phyloP scores from a whole-genome alignment of 2,113 vertebrate genomes.

The Pachyramphus minor region DNA sequence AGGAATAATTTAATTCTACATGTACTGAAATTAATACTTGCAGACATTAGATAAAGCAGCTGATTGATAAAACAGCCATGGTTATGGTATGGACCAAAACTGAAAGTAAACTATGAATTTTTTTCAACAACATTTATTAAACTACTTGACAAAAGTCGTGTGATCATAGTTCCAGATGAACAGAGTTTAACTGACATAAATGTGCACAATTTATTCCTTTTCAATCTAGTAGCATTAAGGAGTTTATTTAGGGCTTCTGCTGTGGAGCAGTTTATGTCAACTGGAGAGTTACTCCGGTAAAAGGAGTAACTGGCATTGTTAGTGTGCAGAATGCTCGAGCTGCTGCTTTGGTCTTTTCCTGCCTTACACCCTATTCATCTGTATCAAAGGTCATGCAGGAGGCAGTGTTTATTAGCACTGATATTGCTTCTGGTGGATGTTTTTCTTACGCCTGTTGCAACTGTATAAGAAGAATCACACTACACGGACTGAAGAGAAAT shows the following conservation, averaged over 20 bases:
- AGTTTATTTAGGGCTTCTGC: background rate
- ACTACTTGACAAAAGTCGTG: background rate
- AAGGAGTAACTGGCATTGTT: background rate
- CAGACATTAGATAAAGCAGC: background rate
- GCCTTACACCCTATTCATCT: background rate
- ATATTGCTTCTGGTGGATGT: background rate
- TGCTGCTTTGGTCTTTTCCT: background rate
- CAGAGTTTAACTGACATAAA: background rate
- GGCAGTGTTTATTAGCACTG: background rate
- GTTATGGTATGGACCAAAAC: background rate
- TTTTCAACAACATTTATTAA: background rate
- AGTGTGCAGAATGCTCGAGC: background rate
- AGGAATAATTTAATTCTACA: background rate
- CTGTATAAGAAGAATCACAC: background rate
- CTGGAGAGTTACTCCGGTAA: background rate
- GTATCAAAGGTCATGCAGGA: background rate
- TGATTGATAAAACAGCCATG: background rate
- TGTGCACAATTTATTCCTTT: background rate
- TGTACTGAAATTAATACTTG: background rate
- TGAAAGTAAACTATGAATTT: background rate
- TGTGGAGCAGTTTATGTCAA: background rate
- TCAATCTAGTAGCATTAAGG: background rate
- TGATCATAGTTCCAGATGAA: background rate
- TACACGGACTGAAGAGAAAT: background rate
- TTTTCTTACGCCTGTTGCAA: background rate